Conservation (phyloP, 2,888 invertebrate species). For the Cantharis rustica region DNA sequence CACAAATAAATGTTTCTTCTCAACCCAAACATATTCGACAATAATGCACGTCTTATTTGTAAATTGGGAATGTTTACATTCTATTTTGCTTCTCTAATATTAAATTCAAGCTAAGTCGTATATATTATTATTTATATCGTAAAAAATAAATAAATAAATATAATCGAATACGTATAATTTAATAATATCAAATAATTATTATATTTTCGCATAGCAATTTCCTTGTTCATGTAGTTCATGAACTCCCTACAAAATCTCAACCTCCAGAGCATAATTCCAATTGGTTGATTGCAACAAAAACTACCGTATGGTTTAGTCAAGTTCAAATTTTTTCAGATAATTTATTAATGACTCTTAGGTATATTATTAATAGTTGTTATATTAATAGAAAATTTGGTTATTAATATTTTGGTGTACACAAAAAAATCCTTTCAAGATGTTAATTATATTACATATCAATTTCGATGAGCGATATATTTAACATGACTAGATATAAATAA, state of each 20-base stretch:
- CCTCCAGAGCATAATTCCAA: neutral
- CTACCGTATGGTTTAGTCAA: too few relatives aligned
- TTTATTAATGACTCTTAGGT: neutral
- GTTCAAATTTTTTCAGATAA: neutral
- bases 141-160: too few relatives aligned
- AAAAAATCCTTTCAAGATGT: neutral
- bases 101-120: too few relatives aligned
- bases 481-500: neutral
- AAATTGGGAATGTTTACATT: neutral
- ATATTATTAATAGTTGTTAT: neutral
- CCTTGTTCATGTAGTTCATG: neutral
- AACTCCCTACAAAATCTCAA: neutral
- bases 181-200: neutral
- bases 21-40: neutral
- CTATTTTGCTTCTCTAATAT: neutral
- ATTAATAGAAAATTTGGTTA: neutral
- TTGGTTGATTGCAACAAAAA: neutral
- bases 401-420: neutral
- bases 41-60: neutral
- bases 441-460: neutral
- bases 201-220: neutral
- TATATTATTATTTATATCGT: too few relatives aligned
- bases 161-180: neutral
- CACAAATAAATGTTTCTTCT: neutral
- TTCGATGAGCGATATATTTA: neutral